Percentiles rank a stretch among this genome's conserved stretches.
phyloP scores from a whole-genome alignment of 2,888 invertebrate genomes.

The Unio delphinus region DNA sequence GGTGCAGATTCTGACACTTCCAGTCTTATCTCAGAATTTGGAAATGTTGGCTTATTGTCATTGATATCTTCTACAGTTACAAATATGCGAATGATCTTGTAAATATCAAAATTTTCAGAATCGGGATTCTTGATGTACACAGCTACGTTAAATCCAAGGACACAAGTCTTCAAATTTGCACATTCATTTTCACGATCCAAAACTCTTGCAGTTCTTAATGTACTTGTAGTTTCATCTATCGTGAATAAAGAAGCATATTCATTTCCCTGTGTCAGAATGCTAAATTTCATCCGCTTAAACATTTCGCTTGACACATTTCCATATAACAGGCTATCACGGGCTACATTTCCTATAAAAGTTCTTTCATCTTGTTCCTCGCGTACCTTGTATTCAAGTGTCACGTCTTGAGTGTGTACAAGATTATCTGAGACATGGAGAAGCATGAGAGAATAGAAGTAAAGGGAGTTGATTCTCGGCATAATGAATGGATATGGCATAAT shows the following conservation, averaged over 20 bases:
- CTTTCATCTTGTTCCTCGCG: constrained; percentile 69
- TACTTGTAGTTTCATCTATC: constrained; percentile 54
- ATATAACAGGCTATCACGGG: constrained; percentile 46
- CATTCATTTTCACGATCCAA: constrained; percentile 58
- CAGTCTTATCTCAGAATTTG: constrained; percentile 38
- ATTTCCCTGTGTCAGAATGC: constrained; percentile 46
- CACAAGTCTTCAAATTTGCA: constrained; percentile 37
- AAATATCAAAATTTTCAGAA: constrained; percentile 40
- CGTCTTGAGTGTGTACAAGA: constrained; percentile 28
- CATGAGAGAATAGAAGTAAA: too few species aligned
- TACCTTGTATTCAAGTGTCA: constrained; percentile 25
- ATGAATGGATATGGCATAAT: too few species aligned
- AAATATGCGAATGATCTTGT: constrained; percentile 51
- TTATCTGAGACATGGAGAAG: too few species aligned
- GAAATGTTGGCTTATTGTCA: constrained; percentile 54
- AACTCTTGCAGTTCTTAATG: constrained; percentile 44
- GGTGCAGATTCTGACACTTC: constrained; percentile 49
- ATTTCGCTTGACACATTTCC: constrained; percentile 41
- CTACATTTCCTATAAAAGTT: constrained; percentile 76
- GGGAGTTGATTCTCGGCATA: too few species aligned
- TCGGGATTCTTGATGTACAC: constrained; percentile 44
- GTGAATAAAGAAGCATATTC: constrained; percentile 46
- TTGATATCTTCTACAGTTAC: constrained; percentile 51
- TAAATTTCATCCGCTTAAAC: constrained; percentile 49
- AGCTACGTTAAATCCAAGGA: constrained; percentile 52